phyloP scores from a whole-genome alignment of 2,888 invertebrate genomes.

The Xestoiulus laeticollis region DNA sequence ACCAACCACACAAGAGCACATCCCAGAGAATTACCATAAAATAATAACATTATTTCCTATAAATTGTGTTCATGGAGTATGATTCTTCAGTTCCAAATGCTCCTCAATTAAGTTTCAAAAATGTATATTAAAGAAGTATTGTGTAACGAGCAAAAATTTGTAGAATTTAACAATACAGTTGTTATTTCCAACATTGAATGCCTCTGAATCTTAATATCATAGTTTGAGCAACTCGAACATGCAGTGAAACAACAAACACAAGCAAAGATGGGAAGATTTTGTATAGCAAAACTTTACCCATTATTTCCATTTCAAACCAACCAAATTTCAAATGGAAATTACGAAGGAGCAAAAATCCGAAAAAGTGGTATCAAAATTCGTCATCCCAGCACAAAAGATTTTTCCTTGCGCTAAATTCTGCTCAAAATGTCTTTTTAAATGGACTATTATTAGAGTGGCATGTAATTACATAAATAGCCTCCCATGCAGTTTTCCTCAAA shows the following conservation, averaged over 20 bases:
- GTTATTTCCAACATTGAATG: neutral
- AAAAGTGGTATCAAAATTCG: neutral
- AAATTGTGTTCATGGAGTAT: too few relatives aligned
- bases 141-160: too few relatives aligned
- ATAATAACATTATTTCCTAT: too few relatives aligned
- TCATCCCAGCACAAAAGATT: neutral
- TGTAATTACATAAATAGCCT: slow-evolving; percentile 27
- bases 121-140: too few relatives aligned
- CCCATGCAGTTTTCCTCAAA: neutral
- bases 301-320: neutral
- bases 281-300: neutral
- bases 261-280: neutral
- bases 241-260: neutral
- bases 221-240: neutral
- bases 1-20: too few relatives aligned
- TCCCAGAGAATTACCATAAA: too few relatives aligned
- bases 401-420: slow-evolving; percentile 40
- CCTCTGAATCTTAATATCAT: neutral
- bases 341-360: neutral
- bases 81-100: too few relatives aligned
- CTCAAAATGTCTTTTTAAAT: slow-evolving; percentile 27
- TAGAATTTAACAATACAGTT: too few relatives aligned
- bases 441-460: neutral
- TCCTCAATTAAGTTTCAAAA: too few relatives aligned
- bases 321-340: neutral